Conservation (phyloP, 1,140 invertebrate species). For the Brachionus angularis region DNA sequence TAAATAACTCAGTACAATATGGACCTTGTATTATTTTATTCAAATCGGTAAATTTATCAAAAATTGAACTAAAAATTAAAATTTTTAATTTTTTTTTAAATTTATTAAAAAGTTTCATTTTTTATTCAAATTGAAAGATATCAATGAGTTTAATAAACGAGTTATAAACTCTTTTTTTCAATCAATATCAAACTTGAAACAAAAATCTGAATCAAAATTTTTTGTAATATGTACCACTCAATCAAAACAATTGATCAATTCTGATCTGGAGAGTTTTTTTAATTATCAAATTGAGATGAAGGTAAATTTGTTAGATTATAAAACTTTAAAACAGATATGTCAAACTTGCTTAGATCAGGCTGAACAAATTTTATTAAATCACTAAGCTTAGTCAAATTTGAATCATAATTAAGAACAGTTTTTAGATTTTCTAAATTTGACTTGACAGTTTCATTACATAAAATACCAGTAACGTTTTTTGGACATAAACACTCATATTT, state of each 20-base stretch:
- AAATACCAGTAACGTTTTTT: constrained; percentile 2
- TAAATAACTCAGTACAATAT: constrained; percentile 4
- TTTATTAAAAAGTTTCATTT: constrained; percentile 19
- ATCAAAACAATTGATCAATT: constrained; percentile 4
- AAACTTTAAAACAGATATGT: constrained; percentile 4
- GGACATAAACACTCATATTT: constrained; percentile 42
- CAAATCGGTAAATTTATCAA: constrained; percentile 8
- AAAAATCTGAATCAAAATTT: not conserved
- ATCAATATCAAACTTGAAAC: not conserved
- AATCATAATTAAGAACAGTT: not conserved
- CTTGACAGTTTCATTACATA: constrained; percentile 37
- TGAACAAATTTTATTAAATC: constrained; percentile 30
- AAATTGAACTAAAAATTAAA: not conserved
- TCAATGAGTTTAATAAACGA: constrained; percentile 38
- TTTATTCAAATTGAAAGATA: constrained; percentile 22
- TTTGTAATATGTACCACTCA: constrained; percentile 3
- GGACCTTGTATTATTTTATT: constrained; percentile 9
- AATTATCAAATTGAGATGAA: constrained; percentile 24
- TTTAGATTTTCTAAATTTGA: constrained; percentile 5
- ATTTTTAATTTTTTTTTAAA: not conserved
- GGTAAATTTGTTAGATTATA: constrained; percentile 25
- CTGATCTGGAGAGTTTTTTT: not conserved
- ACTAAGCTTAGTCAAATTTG: not conserved
- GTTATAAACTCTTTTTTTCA: constrained; percentile 28
- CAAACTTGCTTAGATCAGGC: not conserved